Evolutionary conservation across 2,888 invertebrate genomes (phyloP), one percentile per base, ranked within the genome.

Genomic region (Netelia melanura): DNA sequence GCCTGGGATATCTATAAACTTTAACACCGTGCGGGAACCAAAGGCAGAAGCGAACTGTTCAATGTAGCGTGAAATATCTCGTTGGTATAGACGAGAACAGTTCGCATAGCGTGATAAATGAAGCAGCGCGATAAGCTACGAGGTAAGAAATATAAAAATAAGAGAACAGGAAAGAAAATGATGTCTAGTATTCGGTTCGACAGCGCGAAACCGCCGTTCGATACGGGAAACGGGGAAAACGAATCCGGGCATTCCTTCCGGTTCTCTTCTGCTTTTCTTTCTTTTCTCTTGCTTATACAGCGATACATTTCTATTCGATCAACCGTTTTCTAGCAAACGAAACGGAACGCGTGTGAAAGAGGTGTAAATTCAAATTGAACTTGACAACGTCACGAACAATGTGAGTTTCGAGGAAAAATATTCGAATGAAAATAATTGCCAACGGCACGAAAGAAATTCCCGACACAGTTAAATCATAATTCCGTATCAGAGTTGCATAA

Each of bases 1-100:
- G 48, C 21, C n/a, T 17, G 58, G 21, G 17, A 10, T 58, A 58
- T 58, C 67, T 67, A 81, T 70, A 76, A 76, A 75, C 48, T 67
- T 48, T 30, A 58, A 70, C 30, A 44, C 67, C 61, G 17, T 14
- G 62, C 71, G 56, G 61, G 38, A 71, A 65, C 71, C 79, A 56
- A 62, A 5, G 62, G 56, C 74, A 21, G 43, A 74, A 68, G 44
- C 21, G 43, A 67, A 75, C 67, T 80, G 84, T 77, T 84, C 84
- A 84, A 81, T 81, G 81, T 54, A 84, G 81, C 80, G 84, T 72
- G 81, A 80, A 80, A 71, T 64, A 79, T 70, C 52, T 74, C 68
- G 44, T 71, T 56, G 75, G 72, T 70, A 75, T 38, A 38, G 54
- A 68, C 64, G 44, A 38, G 64, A 25, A 48, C 30, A 65, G 48